Conservation (phyloP, 37 sponge, comb jelly and placozoan species). For the Axinella damicornis region DNA sequence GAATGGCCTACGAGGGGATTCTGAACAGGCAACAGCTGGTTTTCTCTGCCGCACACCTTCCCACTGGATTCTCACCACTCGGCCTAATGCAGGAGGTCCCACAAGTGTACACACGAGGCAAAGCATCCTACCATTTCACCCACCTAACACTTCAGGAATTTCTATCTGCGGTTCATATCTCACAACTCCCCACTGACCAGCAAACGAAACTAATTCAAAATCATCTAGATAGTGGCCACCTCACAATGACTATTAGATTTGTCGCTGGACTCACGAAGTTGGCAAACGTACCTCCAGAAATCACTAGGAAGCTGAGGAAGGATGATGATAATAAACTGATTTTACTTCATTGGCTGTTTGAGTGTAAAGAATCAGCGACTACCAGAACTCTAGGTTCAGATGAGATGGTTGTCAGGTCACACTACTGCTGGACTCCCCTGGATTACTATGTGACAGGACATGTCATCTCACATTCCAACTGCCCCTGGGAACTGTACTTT, state of each 20-base stretch:
- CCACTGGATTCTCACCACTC: not conserved
- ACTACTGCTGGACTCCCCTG: conserved; percentile 1
- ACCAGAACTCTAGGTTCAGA: conserved; percentile 1
- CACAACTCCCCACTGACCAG: not conserved
- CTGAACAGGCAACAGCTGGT: not conserved
- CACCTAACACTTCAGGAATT: conserved; percentile 19
- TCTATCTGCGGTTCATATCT: not conserved
- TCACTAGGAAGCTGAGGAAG: too few relatives aligned
- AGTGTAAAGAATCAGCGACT: not conserved
- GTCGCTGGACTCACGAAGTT: too few relatives aligned
- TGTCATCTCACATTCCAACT: conserved; percentile 6
- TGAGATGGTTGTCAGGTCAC: not conserved
- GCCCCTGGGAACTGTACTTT: not conserved
- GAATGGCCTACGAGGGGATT: conserved; percentile 1
- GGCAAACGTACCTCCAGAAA: too few relatives aligned
- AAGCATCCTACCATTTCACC: not conserved
- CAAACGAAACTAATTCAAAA: too few relatives aligned
- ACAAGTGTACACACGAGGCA: not conserved
- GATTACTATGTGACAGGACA: conserved; percentile 14
- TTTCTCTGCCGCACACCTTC: not conserved
- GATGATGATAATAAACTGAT: too few relatives aligned
- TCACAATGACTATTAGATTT: too few relatives aligned
- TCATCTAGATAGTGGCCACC: too few relatives aligned
- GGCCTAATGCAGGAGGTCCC: conserved; percentile 3
- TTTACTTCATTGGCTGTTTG: not conserved